Conservation (phyloP, 2,113 vertebrate genomes). For the Oryzias celebensis region DNA sequence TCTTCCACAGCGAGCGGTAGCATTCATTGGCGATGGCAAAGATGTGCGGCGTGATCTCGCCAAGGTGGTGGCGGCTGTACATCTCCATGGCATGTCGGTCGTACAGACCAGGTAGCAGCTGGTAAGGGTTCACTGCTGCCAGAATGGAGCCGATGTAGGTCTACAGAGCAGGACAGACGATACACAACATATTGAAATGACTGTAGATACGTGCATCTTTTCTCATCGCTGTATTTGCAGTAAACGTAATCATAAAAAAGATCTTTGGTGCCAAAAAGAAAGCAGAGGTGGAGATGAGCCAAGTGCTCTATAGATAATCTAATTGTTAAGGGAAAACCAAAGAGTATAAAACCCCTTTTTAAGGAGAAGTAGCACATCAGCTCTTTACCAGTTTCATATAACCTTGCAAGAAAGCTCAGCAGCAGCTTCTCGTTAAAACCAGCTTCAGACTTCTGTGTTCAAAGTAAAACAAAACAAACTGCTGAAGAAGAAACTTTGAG, state of each 20-base stretch:
- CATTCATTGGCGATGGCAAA: conserved; percentile 95
- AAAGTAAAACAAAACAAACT: conserved; percentile 34
- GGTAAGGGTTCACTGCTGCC: conserved; percentile 94
- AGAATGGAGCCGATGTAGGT: conserved; percentile 97
- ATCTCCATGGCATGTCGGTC: conserved; percentile 76
- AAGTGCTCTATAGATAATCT: too few species aligned
- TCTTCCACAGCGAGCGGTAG: conserved; percentile 95
- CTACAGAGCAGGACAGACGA: conserved; percentile 63
- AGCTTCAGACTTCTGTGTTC: conserved; percentile 39
- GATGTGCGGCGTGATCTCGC: conserved; percentile 91
- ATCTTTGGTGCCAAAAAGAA: too few species aligned
- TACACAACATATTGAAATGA: not conserved
- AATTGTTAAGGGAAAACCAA: too few species aligned
- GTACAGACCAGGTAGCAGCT: conserved; percentile 85
- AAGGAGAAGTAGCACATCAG: too few species aligned
- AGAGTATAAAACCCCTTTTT: too few species aligned
- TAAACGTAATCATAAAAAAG: too few species aligned
- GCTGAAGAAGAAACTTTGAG: conserved; percentile 38
- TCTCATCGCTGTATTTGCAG: too few species aligned
- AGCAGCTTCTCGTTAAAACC: conserved; percentile 15
- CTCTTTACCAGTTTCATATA: not conserved
- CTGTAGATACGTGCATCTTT: too few species aligned
- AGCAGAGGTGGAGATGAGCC: too few species aligned
- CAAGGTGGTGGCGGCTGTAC: conserved; percentile 88
- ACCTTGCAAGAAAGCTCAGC: not conserved